phyloP scores from a whole-genome alignment of 2,888 invertebrate species.

The Brenthis daphne region DNA sequence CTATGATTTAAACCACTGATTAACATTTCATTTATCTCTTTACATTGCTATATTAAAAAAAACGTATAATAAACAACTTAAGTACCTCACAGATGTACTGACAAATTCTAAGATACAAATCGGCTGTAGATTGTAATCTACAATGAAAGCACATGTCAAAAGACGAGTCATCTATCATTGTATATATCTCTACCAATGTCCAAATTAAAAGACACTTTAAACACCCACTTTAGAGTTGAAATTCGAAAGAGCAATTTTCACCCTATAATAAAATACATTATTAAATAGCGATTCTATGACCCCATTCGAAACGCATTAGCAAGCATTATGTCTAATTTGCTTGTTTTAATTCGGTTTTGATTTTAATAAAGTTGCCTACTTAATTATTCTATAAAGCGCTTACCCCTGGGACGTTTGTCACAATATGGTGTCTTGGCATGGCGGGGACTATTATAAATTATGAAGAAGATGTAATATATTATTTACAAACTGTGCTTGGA shows the following conservation, averaged over 20 bases:
- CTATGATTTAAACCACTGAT: neutral
- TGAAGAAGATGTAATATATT: slow-evolving; percentile 3
- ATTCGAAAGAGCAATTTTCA: slow-evolving; percentile 29
- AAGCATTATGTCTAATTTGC: slow-evolving; percentile 73
- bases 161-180: slow-evolving; percentile 62
- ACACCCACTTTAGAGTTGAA: slow-evolving; percentile 34
- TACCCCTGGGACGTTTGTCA: slow-evolving; percentile 31
- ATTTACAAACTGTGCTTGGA: neutral
- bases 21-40: slow-evolving; percentile 1
- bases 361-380: slow-evolving; percentile 72
- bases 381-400: slow-evolving; percentile 66
- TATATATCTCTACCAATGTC: slow-evolving; percentile 44
- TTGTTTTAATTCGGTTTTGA: slow-evolving; percentile 79
- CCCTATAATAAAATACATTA: slow-evolving; percentile 68
- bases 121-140: slow-evolving; percentile 55
- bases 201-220: slow-evolving; percentile 33
- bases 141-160: slow-evolving; percentile 63
- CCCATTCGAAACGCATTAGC: slow-evolving; percentile 73
- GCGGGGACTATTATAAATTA: slow-evolving; percentile 27
- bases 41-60: slow-evolving; percentile 8
- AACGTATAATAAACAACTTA: slow-evolving; percentile 26
- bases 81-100: slow-evolving; percentile 37
- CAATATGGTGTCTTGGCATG: slow-evolving; percentile 36
- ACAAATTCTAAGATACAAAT: slow-evolving; percentile 63
- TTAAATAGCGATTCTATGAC: slow-evolving; percentile 72